Conservation (phyloP, 30 jellyfish, hydroid and myxozoan species). For the Hydractinia echinata region DNA sequence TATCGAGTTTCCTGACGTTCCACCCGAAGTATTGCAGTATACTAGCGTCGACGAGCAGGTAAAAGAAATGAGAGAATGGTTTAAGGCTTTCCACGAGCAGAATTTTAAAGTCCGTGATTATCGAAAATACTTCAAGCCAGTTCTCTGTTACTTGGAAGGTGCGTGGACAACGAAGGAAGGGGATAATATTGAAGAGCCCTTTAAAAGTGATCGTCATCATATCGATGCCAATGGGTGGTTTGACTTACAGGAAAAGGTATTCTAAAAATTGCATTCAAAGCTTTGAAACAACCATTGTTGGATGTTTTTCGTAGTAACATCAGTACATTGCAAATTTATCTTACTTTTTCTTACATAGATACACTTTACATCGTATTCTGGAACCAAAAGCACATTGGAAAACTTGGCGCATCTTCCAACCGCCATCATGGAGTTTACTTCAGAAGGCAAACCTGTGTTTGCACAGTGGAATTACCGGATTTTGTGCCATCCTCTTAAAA, state of each 20-base stretch:
- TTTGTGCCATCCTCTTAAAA: conserved; percentile 13
- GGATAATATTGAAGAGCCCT: conserved; percentile 35
- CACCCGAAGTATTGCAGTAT: conserved; percentile 20
- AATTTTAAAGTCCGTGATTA: conserved; percentile 20
- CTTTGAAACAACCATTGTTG: too few species aligned
- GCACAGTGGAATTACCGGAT: conserved; percentile 44
- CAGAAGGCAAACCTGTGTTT: conserved; percentile 24
- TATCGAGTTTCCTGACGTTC: conserved; percentile 25
- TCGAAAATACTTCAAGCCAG: conserved; percentile 32
- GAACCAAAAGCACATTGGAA: conserved; percentile 14
- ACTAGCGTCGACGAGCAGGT: conserved; percentile 2
- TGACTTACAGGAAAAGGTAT: conserved; percentile 32
- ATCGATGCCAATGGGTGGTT: conserved; percentile 32
- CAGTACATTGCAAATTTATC: too few species aligned
- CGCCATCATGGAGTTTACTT: conserved; percentile 9
- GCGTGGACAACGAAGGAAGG: conserved; percentile 23
- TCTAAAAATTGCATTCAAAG: neutral
- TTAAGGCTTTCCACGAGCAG: conserved; percentile 24
- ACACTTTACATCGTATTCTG: conserved; percentile 26
- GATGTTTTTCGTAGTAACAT: too few species aligned
- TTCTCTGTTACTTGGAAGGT: conserved; percentile 36
- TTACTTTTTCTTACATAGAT: neutral
- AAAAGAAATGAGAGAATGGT: conserved; percentile 35
- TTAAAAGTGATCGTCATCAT: conserved; percentile 32
- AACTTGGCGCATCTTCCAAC: conserved; percentile 35